Conservation (phyloP, 2,888 invertebrate genomes). For the Nymphalis urticae region DNA sequence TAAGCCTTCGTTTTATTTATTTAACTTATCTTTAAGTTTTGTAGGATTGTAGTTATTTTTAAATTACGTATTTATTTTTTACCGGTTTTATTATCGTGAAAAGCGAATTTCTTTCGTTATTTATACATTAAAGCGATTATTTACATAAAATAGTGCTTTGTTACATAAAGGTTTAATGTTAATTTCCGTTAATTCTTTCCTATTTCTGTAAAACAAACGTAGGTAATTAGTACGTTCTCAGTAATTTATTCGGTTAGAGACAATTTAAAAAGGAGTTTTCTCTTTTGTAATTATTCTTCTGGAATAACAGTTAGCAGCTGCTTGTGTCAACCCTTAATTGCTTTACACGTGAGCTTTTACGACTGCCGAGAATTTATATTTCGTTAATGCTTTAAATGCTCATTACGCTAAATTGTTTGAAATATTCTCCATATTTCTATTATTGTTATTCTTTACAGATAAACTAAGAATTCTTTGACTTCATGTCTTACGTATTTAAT, state of each 20-base stretch:
- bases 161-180: conserved; percentile 4
- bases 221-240: conserved; percentile 37
- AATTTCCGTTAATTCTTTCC: conserved; percentile 32
- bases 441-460: no score
- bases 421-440: neutral
- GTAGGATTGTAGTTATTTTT: no score
- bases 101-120: no score
- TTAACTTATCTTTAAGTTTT: no score
- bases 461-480: no score
- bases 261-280: conserved; percentile 35
- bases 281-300: conserved; percentile 27
- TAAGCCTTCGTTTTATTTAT: no score
- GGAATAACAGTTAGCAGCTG: conserved; percentile 32
- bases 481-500: no score
- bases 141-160: neutral
- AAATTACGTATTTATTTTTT: no score
- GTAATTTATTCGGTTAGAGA: conserved; percentile 39
- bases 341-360: conserved; percentile 15
- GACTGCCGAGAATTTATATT: conserved; percentile 2
- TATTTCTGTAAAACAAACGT: conserved; percentile 24
- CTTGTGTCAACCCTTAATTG: conserved; percentile 37
- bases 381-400: conserved; percentile 7
- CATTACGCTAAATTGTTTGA: neutral
- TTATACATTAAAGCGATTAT: no score
- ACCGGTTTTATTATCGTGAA: no score